These are phyloP conservation scores for Scomber scombrus DNA, from an alignment of 2,113 vertebrate genomes.

Conservation along the genomic window DNA sequence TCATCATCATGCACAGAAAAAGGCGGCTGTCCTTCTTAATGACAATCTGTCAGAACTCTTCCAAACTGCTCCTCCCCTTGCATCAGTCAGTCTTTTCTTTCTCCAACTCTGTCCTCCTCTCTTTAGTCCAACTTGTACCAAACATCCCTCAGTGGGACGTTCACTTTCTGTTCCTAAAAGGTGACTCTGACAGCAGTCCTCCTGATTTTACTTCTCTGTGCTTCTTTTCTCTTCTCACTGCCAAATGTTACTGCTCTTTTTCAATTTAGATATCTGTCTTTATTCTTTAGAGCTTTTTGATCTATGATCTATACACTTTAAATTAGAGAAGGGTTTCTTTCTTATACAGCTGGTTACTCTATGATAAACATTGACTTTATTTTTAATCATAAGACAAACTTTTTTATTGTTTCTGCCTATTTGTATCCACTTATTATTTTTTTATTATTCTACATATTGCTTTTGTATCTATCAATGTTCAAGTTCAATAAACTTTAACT, in stretches of 20 bases:
- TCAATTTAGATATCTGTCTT: neutral
- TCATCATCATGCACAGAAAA: slow-evolving; percentile 39
- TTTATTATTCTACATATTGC: neutral
- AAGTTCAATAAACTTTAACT: too few relatives aligned
- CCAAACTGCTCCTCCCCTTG: slow-evolving; percentile 59
- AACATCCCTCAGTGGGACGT: slow-evolving; percentile 57
- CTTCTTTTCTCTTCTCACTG: neutral
- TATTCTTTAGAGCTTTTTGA: neutral
- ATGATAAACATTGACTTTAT: too few relatives aligned
- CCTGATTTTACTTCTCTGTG: slow-evolving; percentile 38
- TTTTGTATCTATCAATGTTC: neutral
- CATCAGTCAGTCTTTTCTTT: slow-evolving; percentile 56
- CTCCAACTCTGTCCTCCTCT: slow-evolving; percentile 35
- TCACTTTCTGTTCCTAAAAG: slow-evolving; percentile 67
- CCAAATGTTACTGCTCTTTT: neutral
- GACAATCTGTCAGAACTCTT: slow-evolving; percentile 75
- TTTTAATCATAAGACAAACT: too few relatives aligned
- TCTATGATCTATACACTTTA: neutral
- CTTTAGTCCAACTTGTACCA: slow-evolving; percentile 48
- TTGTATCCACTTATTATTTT: neutral
- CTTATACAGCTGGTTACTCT: neutral
- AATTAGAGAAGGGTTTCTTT: neutral
- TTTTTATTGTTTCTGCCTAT: neutral
- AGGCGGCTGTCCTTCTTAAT: slow-evolving; percentile 78
- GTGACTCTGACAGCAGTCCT: slow-evolving; percentile 73